phyloP scores from a whole-genome alignment of 2,113 vertebrate genomes.

The Syrrhaptes paradoxus region DNA sequence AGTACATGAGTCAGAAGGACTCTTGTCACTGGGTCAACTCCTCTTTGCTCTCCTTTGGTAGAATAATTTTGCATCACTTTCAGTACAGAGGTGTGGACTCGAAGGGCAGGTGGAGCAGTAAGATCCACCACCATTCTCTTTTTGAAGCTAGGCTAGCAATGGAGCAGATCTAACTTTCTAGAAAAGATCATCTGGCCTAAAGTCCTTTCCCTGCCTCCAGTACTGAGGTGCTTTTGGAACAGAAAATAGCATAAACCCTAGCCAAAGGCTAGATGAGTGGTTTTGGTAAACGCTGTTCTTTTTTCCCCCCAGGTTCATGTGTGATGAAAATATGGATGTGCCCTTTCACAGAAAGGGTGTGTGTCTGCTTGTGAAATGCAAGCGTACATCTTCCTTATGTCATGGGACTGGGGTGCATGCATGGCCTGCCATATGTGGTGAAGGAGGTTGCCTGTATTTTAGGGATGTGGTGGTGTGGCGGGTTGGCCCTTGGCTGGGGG shows the following conservation, averaged over 20 bases:
- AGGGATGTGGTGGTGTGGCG: not conserved
- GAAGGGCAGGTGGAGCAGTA: not conserved
- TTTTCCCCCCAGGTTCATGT: not conserved
- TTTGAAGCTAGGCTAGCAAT: not conserved
- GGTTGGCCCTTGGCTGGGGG: too few species aligned
- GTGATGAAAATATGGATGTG: not conserved
- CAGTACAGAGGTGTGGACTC: not conserved
- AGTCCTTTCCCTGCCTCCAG: not conserved
- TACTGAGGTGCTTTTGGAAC: not conserved
- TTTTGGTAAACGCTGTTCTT: not conserved
- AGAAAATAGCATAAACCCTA: not conserved
- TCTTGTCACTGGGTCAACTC: not conserved
- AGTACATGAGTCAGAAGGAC: not conserved
- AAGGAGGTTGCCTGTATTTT: not conserved
- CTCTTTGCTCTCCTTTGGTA: not conserved
- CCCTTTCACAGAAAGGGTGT: not conserved
- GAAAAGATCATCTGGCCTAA: not conserved
- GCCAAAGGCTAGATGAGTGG: not conserved
- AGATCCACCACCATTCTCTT: not conserved
- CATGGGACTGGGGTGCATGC: not conserved
- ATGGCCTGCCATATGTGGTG: accelerated
- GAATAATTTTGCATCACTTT: not conserved
- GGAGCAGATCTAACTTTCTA: not conserved
- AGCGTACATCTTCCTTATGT: not conserved
- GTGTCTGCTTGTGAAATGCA: not conserved